Conservation (phyloP, 92 coral and sea anemone species). For the Anthopleura xanthogrammica region DNA sequence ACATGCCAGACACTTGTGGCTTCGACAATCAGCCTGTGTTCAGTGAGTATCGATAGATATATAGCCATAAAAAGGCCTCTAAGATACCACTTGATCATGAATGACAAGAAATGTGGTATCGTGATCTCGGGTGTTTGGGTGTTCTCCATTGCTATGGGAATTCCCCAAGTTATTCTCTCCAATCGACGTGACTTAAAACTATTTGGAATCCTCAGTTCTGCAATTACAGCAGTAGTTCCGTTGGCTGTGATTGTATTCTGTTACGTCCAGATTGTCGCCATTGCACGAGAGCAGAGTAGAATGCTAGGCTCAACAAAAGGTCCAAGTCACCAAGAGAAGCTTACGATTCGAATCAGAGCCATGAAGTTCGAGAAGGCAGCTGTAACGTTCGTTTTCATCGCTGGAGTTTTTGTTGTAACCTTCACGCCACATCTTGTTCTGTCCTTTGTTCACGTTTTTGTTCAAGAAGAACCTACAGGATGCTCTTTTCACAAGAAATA, state of each 20-base stretch:
- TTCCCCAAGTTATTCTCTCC: constrained; percentile 1
- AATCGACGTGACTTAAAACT: not conserved
- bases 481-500: constrained; percentile 4
- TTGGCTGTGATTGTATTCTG: not conserved
- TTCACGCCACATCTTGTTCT: constrained; percentile 20
- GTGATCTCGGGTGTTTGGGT: constrained; percentile 10
- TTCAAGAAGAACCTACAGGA: not conserved
- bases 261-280: constrained; percentile 12
- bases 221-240: constrained; percentile 7
- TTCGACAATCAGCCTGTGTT: constrained; percentile 11
- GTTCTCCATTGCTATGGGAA: not conserved
- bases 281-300: constrained; percentile 2
- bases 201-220: not conserved
- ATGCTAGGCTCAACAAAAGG: not conserved
- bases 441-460: constrained; percentile 2
- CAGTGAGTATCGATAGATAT: constrained; percentile 23
- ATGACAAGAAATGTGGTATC: not conserved
- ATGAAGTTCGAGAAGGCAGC: constrained; percentile 22
- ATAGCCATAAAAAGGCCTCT: constrained; percentile 23
- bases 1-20: constrained; percentile 15
- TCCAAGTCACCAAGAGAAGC: not conserved
- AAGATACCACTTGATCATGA: constrained; percentile 1
- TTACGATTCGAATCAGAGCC: constrained; percentile 1
- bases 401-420: not conserved
- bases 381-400: constrained; percentile 9